These are phyloP conservation scores for Euphysa ruthae DNA, from an alignment of 30 jellyfish, hydroid and myxozoan species.

Conservation along the genomic window DNA sequence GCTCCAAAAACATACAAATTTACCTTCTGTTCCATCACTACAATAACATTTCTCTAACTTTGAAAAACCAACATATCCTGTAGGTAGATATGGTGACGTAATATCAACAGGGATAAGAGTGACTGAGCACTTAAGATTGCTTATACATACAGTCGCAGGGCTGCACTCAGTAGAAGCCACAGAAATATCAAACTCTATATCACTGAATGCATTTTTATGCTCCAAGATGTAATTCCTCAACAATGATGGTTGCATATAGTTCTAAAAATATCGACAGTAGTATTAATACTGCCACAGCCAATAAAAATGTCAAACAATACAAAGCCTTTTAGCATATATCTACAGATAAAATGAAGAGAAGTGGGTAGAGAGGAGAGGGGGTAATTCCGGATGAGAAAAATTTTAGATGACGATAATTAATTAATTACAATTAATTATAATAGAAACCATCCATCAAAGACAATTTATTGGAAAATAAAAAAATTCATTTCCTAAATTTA, in stretches of 20 bases:
- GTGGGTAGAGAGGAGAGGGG: too few relatives aligned
- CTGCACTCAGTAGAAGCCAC: slow-evolving; percentile 15
- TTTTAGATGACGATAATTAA: too few relatives aligned
- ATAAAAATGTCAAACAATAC: too few relatives aligned
- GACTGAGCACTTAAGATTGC: background rate
- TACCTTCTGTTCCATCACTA: slow-evolving; percentile 28
- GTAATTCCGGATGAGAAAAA: too few relatives aligned
- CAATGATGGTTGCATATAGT: slow-evolving; percentile 10
- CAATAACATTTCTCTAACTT: slow-evolving; percentile 26
- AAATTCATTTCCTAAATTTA: too few relatives aligned
- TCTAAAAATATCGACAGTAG: background rate
- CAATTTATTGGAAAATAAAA: too few relatives aligned
- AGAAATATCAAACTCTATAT: background rate
- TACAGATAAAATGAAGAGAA: too few relatives aligned
- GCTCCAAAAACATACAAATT: too few relatives aligned
- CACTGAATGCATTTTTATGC: background rate
- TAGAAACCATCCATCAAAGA: too few relatives aligned
- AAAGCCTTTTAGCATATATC: too few relatives aligned
- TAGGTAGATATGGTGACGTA: slow-evolving; percentile 11
- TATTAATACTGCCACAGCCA: too few relatives aligned
- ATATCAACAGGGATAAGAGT: slow-evolving; percentile 16
- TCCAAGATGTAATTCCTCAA: slow-evolving; percentile 5
- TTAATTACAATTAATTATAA: too few relatives aligned
- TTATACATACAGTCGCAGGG: background rate
- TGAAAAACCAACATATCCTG: slow-evolving; percentile 19